phyloP scores from a whole-genome alignment of 1,140 invertebrate species.

The Himalopsyche phryganea region DNA sequence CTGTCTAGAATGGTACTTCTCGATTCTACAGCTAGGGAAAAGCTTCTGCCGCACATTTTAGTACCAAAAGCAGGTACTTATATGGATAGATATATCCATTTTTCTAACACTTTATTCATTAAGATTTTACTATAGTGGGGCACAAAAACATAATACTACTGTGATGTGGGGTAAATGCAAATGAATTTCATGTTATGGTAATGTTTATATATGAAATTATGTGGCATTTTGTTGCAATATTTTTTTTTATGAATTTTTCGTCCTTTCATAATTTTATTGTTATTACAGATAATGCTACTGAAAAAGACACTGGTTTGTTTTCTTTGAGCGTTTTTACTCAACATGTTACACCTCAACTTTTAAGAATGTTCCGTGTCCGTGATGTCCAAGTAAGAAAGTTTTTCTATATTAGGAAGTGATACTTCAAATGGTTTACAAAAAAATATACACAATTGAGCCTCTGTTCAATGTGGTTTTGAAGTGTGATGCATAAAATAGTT shows the following conservation, averaged over 20 bases:
- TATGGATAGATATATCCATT: no score
- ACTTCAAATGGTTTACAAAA: no score
- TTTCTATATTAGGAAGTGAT: no score
- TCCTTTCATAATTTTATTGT: background rate
- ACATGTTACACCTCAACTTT: constrained; percentile 66
- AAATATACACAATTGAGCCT: no score
- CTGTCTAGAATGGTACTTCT: constrained; percentile 79
- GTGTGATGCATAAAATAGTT: no score
- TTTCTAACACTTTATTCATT: constrained; percentile 6
- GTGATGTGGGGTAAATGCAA: no score
- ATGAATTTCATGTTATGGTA: no score
- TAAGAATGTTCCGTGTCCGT: constrained; percentile 73
- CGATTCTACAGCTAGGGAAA: constrained; percentile 70
- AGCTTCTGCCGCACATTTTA: constrained; percentile 67
- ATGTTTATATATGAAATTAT: constrained; percentile 19
- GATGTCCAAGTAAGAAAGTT: constrained; percentile 60
- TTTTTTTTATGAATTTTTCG: background rate
- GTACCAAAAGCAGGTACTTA: constrained; percentile 35
- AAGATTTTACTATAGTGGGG: constrained; percentile 1
- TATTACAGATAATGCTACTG: background rate
- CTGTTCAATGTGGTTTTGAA: no score
- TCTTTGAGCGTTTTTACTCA: constrained; percentile 62
- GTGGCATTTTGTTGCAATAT: background rate
- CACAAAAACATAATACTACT: no score
- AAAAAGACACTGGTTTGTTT: constrained; percentile 55